Evolutionary conservation across 2,888 invertebrate genomes (phyloP), one percentile per base, ranked within the genome.

Genomic region (Eupeodes latifasciatus): DNA sequence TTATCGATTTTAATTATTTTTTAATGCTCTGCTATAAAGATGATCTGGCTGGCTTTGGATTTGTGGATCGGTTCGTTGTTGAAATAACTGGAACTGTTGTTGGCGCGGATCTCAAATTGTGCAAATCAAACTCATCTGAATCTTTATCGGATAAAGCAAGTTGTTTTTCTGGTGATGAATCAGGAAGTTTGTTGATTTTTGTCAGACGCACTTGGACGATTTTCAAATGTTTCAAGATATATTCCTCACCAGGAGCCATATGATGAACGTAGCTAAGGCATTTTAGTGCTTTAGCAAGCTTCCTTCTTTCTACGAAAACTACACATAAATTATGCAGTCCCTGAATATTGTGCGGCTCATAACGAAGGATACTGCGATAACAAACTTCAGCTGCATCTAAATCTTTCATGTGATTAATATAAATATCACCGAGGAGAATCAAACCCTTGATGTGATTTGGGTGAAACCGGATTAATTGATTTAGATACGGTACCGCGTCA

Each of bases 261-360:
- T 95, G 94, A 75, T 97, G 96, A 1, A 98, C 98, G 69, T 96
- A 95, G 69, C 96, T 95, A 19, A 99, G 95, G 92, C 99, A 99
- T 74, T 96, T 95, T 90, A 97, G 97, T 0, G 99, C 99, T 76
- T 96, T 94, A n/a, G 96, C 95, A 44, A 99, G 94, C 91, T 97
- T 96, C 11, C 98, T 98, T 53, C 97, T 95, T 93, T 99, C 99
- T 7, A 99, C 98, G 90, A 97, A 97, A 0, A 99, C 98, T 9
- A 99, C 99, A 94, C 99, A 99, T 36, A 99, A 95, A 94, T 99
- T 99, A 94, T 99, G 99, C 61, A 98, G 94, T 0, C 98, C 99
- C 94, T 99, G 99, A 88, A 98, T 97, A 93, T 99, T 98, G 90
- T 96, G 96, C 0, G 98, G 97, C 91, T 99, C 98, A 89, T 97